A percentile compares a stretch with the other conserved stretches of the same genome.
Evolutionary conservation across 2,888 invertebrate genomes (phyloP).

Genomic region (Cheilosia vulpina): DNA sequence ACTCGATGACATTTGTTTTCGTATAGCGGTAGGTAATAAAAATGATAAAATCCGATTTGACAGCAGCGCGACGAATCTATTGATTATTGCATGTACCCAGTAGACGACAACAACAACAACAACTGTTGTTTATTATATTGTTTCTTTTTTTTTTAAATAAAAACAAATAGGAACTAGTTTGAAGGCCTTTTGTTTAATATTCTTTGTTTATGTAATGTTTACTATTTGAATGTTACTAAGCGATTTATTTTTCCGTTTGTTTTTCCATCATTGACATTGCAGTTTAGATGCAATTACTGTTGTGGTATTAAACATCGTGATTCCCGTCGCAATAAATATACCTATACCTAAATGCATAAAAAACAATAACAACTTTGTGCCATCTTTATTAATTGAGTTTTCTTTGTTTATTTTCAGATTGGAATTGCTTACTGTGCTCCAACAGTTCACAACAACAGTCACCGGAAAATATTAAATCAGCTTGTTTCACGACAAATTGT

Average conservation of each 20-base stretch:
- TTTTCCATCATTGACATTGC: slow-evolving; percentile 21
- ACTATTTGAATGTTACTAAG: slow-evolving; percentile 17
- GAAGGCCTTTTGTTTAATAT: slow-evolving; percentile 2
- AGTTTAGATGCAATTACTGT: slow-evolving; percentile 41
- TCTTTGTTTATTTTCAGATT: slow-evolving; percentile 59
- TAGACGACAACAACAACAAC: slow-evolving; percentile 24
- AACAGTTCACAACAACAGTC: slow-evolving; percentile 33
- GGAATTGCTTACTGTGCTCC: slow-evolving; percentile 25
- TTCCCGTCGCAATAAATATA: slow-evolving; percentile 14
- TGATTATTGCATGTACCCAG: slow-evolving; percentile 11
- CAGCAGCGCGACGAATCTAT: not conserved
- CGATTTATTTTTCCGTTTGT: slow-evolving; percentile 21
- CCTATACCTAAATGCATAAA: not conserved
- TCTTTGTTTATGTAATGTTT: not conserved
- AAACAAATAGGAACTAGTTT: slow-evolving; percentile 31
- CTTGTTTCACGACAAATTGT: slow-evolving; percentile 48
- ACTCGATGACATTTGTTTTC: slow-evolving; percentile 19
- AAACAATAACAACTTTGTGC: slow-evolving; percentile 6
- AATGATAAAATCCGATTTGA: slow-evolving; percentile 12
- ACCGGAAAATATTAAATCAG: slow-evolving; percentile 43
- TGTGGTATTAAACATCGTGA: slow-evolving; percentile 21
- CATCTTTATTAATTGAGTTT: slow-evolving; percentile 40
- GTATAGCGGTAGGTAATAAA: not conserved
- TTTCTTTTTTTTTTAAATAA: slow-evolving; percentile 25
- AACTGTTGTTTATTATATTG: slow-evolving; percentile 24